These are phyloP conservation scores for Triplophysa tibetana DNA, from an alignment of 2,113 vertebrate species.

Conservation along the genomic window DNA sequence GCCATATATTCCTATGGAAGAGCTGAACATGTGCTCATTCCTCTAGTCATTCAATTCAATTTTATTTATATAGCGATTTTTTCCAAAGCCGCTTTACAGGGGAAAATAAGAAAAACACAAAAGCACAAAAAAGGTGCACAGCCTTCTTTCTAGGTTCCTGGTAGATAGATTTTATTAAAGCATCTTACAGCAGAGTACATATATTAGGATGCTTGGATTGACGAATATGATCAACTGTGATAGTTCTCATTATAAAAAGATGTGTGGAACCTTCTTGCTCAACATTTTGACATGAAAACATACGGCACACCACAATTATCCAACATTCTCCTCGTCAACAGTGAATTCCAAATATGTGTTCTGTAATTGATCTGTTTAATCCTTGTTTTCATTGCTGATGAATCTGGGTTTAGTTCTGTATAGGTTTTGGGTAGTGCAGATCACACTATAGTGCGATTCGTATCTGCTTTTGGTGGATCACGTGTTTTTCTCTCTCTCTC, in stretches of 20 bases:
- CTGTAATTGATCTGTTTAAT: constrained; percentile 7
- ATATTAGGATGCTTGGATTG: not conserved
- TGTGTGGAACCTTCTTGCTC: not conserved
- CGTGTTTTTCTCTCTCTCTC: constrained; percentile 7
- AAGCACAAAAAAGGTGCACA: not conserved
- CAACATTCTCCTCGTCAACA: not conserved
- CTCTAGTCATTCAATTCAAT: no score
- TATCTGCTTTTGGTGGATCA: constrained; percentile 41
- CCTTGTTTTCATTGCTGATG: constrained; percentile 9
- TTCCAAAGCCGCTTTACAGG: no score
- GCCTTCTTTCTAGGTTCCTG: not conserved
- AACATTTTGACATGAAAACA: not conserved
- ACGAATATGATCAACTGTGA: not conserved
- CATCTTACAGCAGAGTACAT: not conserved
- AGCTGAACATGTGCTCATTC: no score
- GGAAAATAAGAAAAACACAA: no score
- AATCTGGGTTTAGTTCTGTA: constrained; percentile 18
- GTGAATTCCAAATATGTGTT: not conserved
- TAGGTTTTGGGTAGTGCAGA: constrained; percentile 32
- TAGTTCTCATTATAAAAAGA: no score
- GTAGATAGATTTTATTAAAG: not conserved
- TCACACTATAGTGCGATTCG: constrained; percentile 23
- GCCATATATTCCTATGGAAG: no score
- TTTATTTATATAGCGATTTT: no score
- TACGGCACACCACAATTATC: not conserved